phyloP scores from a whole-genome alignment of 2,888 invertebrate genomes.

The Nemapogon koenigi region DNA sequence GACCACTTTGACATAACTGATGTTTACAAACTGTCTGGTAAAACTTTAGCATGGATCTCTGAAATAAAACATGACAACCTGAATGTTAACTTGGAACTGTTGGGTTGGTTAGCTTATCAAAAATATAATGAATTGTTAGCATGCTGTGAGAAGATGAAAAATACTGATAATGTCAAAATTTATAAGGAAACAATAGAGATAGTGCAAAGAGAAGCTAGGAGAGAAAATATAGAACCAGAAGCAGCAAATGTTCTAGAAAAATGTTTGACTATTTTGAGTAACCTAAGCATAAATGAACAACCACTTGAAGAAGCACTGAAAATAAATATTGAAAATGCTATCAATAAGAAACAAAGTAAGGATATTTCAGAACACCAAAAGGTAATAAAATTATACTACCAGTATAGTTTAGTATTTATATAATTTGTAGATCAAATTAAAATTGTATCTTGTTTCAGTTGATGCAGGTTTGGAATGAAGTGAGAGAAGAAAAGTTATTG shows the following conservation, averaged over 20 bases:
- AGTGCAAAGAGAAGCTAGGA: slow-evolving; percentile 26
- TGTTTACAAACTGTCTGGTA: slow-evolving; percentile 76
- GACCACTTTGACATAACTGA: slow-evolving; percentile 88
- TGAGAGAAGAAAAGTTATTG: slow-evolving; percentile 63
- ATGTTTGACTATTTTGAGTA: slow-evolving; percentile 27
- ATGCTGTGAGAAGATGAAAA: slow-evolving; percentile 27
- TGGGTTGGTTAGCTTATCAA: slow-evolving; percentile 72
- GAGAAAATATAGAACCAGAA: slow-evolving; percentile 21
- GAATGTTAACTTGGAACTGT: slow-evolving; percentile 63
- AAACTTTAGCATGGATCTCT: slow-evolving; percentile 76
- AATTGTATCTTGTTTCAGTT: slow-evolving; percentile 43
- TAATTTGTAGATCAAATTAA: no score
- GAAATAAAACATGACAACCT: slow-evolving; percentile 50
- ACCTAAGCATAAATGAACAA: slow-evolving; percentile 22
- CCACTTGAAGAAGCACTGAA: slow-evolving; percentile 52
- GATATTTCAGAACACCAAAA: slow-evolving; percentile 66
- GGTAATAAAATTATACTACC: slow-evolving; percentile 30
- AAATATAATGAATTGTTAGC: slow-evolving; percentile 64
- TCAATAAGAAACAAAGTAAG: slow-evolving; percentile 57
- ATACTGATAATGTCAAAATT: slow-evolving; percentile 29
- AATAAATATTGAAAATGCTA: slow-evolving; percentile 56
- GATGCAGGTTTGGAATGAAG: slow-evolving; percentile 65
- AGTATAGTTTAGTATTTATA: no score
- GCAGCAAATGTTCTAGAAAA: slow-evolving; percentile 25
- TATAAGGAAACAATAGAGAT: slow-evolving; percentile 34